Evolutionary conservation across 2,888 invertebrate genomes (phyloP), one percentile per base, ranked within the genome.

Genomic region (Allophyes oxyacanthae): DNA sequence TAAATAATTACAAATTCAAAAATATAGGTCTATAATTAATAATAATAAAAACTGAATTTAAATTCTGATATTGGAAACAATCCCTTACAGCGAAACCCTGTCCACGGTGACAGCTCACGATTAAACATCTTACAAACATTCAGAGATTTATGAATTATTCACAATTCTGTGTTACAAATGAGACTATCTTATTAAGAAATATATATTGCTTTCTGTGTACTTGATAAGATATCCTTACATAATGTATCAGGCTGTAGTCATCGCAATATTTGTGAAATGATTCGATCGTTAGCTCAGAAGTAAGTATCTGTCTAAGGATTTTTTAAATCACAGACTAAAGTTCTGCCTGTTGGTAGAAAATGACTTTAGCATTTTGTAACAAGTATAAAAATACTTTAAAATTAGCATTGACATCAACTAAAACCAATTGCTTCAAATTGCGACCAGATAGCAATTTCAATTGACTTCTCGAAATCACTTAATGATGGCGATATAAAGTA

Each of bases 131-230:
- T 54, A 65, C 52, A 66, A 60, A 41, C 46, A 57, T 56, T 41
- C 42, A 57, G 15, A 49, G 36, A 61, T 57, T 53, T 46, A 54
- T 64, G 53, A 61, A 73, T 59, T 34, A 64, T 72, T 72, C 43
- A 68, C 11, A n/a, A 40, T 11, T 6, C n/a, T n/a, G n/a, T 46
- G 13, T 20, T 53, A 57, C 42, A 60, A 71, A 65, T 51, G 38
- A 55, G 26, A 14, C 38, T 2, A 6, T 26, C 25, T 37, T 53
- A 45, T 34, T 52, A 43, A 20, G 30, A 41, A 36, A 6, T 45
- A 53, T 72, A 68, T 44, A 62, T 28, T 50, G 20, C 26, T 42
- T 57, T 53, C 37, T 52, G 15, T n/a, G 33, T 63, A 46, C 64
- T 64, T 46, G 9, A 46, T 51, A 34, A 34, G 28, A 32, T 14